phyloP scores from a whole-genome alignment of 2,797 vertebrate genomes.

The Apodemus agrarius region DNA sequence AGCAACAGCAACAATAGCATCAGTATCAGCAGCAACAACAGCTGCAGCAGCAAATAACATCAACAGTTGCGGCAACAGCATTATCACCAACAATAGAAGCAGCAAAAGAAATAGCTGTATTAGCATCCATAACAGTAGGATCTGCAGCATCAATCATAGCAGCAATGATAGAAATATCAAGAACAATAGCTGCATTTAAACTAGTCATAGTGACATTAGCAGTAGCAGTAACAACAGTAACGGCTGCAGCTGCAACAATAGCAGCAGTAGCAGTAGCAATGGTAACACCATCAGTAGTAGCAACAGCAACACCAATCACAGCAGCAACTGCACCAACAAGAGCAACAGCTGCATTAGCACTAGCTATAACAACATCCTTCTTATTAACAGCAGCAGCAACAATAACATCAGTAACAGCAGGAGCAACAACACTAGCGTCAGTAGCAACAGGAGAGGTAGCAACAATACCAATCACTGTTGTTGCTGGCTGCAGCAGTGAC shows the following conservation, averaged over 20 bases:
- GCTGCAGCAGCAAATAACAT: accelerated
- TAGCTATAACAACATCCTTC: accelerated
- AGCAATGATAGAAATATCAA: accelerated
- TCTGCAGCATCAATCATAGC: neutral
- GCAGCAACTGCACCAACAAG: accelerated
- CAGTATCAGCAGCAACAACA: accelerated
- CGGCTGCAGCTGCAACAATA: accelerated
- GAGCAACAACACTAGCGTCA: accelerated
- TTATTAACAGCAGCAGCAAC: accelerated
- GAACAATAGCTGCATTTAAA: neutral
- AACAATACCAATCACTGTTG: neutral
- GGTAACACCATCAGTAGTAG: accelerated
- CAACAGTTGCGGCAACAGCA: neutral
- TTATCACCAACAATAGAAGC: accelerated
- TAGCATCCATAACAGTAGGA: neutral
- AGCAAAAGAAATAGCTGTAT: accelerated
- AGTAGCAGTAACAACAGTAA: accelerated
- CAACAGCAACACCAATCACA: accelerated
- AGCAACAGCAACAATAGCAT: accelerated
- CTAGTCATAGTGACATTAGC: neutral
- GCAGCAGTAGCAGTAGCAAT: accelerated
- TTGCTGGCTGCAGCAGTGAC: neutral
- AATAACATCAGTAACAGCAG: accelerated
- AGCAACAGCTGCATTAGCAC: accelerated
- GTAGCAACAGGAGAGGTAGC: accelerated